Evolutionary conservation across 2,797 vertebrate genomes (phyloP).

Genomic region (Coilia nasus): DNA sequence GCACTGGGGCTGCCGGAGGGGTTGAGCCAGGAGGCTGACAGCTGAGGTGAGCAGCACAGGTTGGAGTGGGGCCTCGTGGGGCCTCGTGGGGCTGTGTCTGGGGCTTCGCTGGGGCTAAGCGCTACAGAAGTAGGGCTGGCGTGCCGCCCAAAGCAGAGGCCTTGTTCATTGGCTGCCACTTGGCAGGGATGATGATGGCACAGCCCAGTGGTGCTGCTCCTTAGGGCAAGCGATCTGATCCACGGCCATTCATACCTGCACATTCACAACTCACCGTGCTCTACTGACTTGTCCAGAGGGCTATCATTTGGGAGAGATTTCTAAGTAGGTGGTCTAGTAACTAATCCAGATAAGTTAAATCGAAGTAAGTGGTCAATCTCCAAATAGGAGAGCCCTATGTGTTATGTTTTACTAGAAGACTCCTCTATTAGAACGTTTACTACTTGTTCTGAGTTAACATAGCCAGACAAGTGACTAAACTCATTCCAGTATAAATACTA

Average conservation of each 20-base stretch:
- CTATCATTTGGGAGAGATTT: background rate
- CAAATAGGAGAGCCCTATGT: no score
- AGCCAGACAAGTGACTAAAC: no score
- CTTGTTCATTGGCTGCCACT: background rate
- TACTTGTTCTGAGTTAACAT: no score
- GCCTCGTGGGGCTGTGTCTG: background rate
- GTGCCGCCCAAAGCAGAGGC: background rate
- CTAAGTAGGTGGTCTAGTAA: no score
- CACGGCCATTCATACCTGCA: background rate
- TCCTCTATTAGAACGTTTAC: no score
- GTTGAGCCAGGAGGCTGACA: background rate
- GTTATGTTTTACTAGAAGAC: no score
- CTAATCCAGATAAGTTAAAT: no score
- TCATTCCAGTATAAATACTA: no score
- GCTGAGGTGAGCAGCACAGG: background rate
- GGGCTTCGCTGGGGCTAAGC: conserved; percentile 8
- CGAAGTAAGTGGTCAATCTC: background rate
- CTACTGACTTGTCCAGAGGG: background rate
- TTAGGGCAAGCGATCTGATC: conserved; percentile 13
- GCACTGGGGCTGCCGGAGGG: background rate
- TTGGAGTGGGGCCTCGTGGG: background rate
- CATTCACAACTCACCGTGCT: background rate
- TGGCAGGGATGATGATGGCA: background rate
- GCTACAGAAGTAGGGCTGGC: background rate
- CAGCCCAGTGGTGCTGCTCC: background rate